These are phyloP conservation scores for Stichodactyla mertensii DNA, from an alignment of 64 coral and sea anemone species.

Conservation along the genomic window DNA sequence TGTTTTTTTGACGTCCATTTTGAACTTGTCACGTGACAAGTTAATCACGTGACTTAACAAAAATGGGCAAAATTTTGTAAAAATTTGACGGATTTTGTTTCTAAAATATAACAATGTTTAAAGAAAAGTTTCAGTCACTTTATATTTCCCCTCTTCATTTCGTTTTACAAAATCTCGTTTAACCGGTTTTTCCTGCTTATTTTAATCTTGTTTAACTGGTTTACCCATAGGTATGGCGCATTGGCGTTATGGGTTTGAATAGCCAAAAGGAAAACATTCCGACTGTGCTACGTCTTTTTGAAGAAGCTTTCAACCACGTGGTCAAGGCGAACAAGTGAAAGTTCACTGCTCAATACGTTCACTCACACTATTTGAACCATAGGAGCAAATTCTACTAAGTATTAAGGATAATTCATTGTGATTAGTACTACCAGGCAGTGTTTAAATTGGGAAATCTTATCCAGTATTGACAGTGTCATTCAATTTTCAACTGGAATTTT, in stretches of 20 bases:
- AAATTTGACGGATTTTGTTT: not conserved
- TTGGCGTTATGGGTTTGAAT: conserved; percentile 57
- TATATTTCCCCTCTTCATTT: not conserved
- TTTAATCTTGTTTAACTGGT: conserved; percentile 14
- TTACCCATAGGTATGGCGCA: conserved; percentile 53
- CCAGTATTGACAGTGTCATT: not conserved
- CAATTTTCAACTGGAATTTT: not conserved
- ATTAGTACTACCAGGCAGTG: not conserved
- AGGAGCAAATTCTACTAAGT: not conserved
- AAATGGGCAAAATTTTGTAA: not conserved
- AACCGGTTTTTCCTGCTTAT: not conserved
- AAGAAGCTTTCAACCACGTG: conserved; percentile 31
- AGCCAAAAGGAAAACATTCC: conserved; percentile 37
- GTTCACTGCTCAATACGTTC: not conserved
- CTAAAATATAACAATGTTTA: not conserved
- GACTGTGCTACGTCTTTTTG: conserved; percentile 39
- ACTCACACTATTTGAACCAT: not conserved
- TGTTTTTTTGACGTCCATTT: not conserved
- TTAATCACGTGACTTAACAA: not conserved
- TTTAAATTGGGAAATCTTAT: not conserved
- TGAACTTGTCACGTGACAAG: not conserved
- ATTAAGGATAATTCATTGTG: not conserved
- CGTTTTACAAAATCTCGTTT: not conserved
- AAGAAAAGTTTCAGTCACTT: not conserved
- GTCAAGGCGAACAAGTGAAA: not conserved